phyloP scores from a whole-genome alignment of 2,888 invertebrate genomes.

The Acheta domesticus region DNA sequence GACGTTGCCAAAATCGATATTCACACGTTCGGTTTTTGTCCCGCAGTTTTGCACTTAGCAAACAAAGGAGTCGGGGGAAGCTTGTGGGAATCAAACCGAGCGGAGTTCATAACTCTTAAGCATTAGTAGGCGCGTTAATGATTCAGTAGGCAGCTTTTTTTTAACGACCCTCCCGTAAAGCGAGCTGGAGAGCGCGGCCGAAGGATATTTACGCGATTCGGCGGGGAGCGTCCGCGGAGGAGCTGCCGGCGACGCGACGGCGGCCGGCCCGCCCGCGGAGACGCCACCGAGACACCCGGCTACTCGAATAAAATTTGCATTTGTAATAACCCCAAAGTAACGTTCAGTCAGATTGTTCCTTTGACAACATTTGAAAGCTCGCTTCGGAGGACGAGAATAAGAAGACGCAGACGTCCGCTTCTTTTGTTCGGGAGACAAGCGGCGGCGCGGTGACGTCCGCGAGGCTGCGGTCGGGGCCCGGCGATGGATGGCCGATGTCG shows the following conservation, averaged over 20 bases:
- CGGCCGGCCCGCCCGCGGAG: not conserved
- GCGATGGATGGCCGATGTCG: too few species aligned
- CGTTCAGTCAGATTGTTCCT: slow-evolving; percentile 7
- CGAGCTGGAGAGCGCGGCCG: not conserved
- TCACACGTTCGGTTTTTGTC: not conserved
- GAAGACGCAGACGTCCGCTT: not conserved
- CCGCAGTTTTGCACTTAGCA: not conserved
- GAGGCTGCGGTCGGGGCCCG: too few species aligned
- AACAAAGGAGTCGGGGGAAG: not conserved
- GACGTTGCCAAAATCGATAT: slow-evolving; percentile 11
- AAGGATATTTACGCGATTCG: not conserved
- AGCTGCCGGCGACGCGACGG: not conserved
- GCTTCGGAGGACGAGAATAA: not conserved
- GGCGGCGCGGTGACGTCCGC: too few species aligned
- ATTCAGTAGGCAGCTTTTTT: not conserved
- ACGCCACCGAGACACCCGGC: not conserved
- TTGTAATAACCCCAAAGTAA: not conserved
- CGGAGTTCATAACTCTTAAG: not conserved
- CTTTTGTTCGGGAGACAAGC: not conserved
- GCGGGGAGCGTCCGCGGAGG: not conserved
- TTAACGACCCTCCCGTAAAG: not conserved
- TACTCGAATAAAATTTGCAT: slow-evolving; percentile 1
- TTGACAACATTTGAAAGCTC: slow-evolving; percentile 18
- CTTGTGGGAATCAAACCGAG: not conserved
- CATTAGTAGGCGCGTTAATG: not conserved